Evolutionary conservation across 2,113 vertebrate species (phyloP), one percentile per base, ranked within the genome.

Genomic region (Sprattus sprattus): DNA sequence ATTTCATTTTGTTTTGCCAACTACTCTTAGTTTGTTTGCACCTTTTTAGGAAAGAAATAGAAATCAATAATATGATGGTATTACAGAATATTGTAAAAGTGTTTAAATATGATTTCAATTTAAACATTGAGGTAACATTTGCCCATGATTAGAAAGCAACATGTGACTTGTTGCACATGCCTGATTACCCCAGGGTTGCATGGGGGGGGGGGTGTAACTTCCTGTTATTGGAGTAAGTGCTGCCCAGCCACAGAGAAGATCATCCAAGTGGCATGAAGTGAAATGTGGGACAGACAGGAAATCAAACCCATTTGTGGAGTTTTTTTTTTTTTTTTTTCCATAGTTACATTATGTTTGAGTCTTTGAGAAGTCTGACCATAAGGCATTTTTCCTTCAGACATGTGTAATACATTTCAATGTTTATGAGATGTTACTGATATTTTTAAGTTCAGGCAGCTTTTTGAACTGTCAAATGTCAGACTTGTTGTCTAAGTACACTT

Each of bases 231-330:
- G 39, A 39, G 39, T 2, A 2, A 39, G 39, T 39, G 39, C 39
- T 39, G 39, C 39, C 39, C 39, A 39, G 39, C 39, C 39, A 39
- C 39, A 28, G 64, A 11, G 25, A 10, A n/a, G n/a, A n/a, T 10
- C 22, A 78, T 78, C 32, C 71, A 39, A 39, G 28, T 78, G 28
- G 11, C 67, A 75, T 4, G 6, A 39, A 13, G 71, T 39, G 71
- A 78, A 78, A 78, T 78, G 71, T 78, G 71, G 71, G 71, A 39
- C 15, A 13, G 28, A 78, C 71, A 78, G 71, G 25, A 39, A 78
- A 78, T 16, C 71, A 78, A 39, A 44, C 25, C 6, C 25, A 11
- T 28, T 28, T 60, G 54, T 52, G 50, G 50, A 60, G 18, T 22
- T 60, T 60, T 60, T 39, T 75, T 15, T 28, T 28, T 39, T 75